Evolutionary conservation across 2,797 vertebrate genomes (phyloP), one percentile per base, ranked within the genome.

Genomic region (Bradypus variegatus): DNA sequence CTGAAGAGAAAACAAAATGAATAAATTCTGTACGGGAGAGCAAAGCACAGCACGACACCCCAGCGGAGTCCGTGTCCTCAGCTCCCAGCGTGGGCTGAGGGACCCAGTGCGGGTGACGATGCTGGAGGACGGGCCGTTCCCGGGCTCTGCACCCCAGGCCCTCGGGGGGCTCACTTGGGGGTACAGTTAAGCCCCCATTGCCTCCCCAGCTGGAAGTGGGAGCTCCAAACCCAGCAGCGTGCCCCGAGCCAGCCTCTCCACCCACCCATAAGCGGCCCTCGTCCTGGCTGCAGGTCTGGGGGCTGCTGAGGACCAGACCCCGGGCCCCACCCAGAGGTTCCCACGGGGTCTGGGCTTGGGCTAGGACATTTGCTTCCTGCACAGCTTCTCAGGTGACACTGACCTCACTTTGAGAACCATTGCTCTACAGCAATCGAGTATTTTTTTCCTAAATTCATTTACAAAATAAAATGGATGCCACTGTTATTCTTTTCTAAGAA

Each of bases 311-410:
- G 11, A 77, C 29, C 84, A 13, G 3, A 5, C 21, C 15, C 19
- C 1, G 8, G 73, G 53, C 76, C 58, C 48, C 2, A 18, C 41
- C 58, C 9, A 8, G 58, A 31, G 0, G 2, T 10, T 41, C 87
- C 29, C 10, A 6, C 31, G 10, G 2, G n/a, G 0, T 18, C 9
- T 48, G 3, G 23, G 21, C 7, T 0, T 1, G 31, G 16, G 8
- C 75, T 41, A 13, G 16, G 5, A 36, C 38, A 1, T 8, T 8
- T 18, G 7, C 87, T 11, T 36, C 4, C 1, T 1, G 70, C 7
- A 3, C 13, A 1, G 4, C 9, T 23, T 33, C 38, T 58, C 33
- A 7, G 23, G 18, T 0, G 8, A 3, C 0, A 2, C 33, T 2
- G 19, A 4, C 60, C 14, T 1, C 10, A 0, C 25, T 2, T 4